A percentile compares a stretch with the other conserved stretches of the same genome.
phyloP scores from a whole-genome alignment of 1,140 invertebrate genomes.

The Teleopsis dalmanni region DNA sequence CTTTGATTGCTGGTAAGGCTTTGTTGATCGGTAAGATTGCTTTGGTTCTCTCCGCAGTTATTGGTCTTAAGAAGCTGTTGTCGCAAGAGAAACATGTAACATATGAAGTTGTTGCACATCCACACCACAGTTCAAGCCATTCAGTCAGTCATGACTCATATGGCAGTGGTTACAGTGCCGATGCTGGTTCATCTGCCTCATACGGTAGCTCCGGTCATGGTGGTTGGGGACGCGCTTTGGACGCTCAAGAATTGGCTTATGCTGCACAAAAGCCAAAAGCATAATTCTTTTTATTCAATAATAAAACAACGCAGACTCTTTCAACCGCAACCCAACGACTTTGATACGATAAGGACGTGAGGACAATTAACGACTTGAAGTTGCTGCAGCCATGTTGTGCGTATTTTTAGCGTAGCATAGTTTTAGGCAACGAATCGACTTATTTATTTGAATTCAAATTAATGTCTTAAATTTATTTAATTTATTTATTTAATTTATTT shows the following conservation, averaged over 20 bases:
- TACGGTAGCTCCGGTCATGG: slow-evolving; percentile 50
- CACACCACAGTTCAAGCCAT: slow-evolving; percentile 63
- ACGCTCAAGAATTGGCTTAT: slow-evolving; percentile 68
- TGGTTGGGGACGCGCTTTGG: slow-evolving; percentile 65
- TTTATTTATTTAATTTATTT: not conserved
- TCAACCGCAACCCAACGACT: slow-evolving; percentile 1
- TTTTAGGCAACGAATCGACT: not conserved
- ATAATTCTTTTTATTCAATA: slow-evolving; percentile 18
- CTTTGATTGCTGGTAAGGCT: slow-evolving; percentile 75
- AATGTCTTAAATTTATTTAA: not conserved
- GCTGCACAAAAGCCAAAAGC: slow-evolving; percentile 58
- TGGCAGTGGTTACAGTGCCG: slow-evolving; percentile 53
- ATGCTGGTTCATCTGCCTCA: slow-evolving; percentile 48
- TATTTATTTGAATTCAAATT: not conserved
- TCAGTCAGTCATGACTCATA: slow-evolving; percentile 55
- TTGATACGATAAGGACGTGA: not conserved
- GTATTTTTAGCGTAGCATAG: not conserved
- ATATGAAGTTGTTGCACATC: slow-evolving; percentile 74
- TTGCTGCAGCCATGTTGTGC: not conserved
- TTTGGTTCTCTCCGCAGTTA: slow-evolving; percentile 69
- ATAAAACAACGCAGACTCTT: not conserved
- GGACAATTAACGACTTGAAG: not conserved
- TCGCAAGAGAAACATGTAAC: slow-evolving; percentile 71
- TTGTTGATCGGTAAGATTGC: slow-evolving; percentile 76
- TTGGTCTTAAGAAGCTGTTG: slow-evolving; percentile 72